phyloP scores from a whole-genome alignment of 2,888 invertebrate genomes.

The Danaus chrysippus region DNA sequence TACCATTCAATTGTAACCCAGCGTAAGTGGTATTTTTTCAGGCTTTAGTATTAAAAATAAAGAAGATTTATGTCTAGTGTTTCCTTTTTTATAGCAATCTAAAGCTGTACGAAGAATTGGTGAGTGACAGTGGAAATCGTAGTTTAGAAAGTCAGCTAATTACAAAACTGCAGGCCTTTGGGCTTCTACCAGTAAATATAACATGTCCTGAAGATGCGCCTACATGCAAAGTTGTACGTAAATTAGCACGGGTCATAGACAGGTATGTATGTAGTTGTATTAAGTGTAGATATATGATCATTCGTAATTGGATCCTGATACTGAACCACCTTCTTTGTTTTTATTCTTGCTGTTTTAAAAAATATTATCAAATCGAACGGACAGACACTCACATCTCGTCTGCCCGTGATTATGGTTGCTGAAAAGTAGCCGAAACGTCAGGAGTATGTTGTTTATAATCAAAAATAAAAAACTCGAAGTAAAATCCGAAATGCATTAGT shows the following conservation, averaged over 20 bases:
- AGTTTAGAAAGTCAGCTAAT: conserved; percentile 55
- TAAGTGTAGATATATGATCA: neutral
- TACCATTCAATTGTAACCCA: conserved; percentile 56
- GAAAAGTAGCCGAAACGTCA: no score
- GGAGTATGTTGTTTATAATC: no score
- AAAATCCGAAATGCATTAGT: no score
- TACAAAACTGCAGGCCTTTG: conserved; percentile 53
- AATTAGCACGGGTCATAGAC: conserved; percentile 62
- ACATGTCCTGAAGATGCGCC: conserved; percentile 49
- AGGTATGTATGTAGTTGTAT: conserved; percentile 41
- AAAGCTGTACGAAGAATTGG: conserved; percentile 53
- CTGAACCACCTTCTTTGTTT: neutral
- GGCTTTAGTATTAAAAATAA: conserved; percentile 8
- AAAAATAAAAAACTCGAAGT: no score
- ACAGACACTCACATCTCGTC: no score
- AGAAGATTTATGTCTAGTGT: neutral
- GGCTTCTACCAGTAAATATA: conserved; percentile 48
- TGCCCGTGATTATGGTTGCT: no score
- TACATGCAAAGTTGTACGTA: conserved; percentile 53
- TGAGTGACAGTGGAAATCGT: conserved; percentile 42
- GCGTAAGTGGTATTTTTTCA: conserved; percentile 42
- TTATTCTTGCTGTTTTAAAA: neutral
- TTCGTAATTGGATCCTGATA: no score
- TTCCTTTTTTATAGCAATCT: conserved; percentile 49
- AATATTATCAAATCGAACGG: neutral